Conservation (phyloP, 2,888 invertebrate species). For the Parelbella ahira region DNA sequence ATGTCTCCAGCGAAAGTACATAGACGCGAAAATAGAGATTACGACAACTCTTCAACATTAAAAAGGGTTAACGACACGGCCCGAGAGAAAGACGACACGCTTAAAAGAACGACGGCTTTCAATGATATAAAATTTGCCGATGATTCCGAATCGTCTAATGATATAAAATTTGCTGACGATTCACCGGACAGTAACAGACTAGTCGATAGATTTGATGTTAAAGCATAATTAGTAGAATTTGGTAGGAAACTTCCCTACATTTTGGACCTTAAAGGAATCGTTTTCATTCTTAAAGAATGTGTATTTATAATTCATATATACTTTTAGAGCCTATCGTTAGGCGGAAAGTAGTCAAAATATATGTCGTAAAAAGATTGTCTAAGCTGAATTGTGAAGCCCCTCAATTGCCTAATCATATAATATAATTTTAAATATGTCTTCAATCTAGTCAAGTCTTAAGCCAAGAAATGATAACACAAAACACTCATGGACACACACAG, state of each 20-base stretch:
- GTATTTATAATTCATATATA: conserved; percentile 15
- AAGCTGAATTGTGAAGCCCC: not conserved
- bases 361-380: conserved; percentile 3
- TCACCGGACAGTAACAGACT: conserved; percentile 71
- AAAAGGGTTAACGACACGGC: conserved; percentile 83
- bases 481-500: too few relatives aligned
- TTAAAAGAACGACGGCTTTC: conserved; percentile 79
- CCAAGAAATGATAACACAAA: too few relatives aligned
- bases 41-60: conserved; percentile 57
- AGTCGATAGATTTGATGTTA: conserved; percentile 62
- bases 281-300: conserved; percentile 25
- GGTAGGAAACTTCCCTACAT: conserved; percentile 7
- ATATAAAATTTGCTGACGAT: conserved; percentile 71
- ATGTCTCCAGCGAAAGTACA: conserved; percentile 64
- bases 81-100: conserved; percentile 82
- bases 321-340: conserved; percentile 4
- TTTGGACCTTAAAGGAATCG: conserved; percentile 18
- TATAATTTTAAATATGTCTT: too few relatives aligned
- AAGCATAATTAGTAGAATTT: conserved; percentile 40
- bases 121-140: conserved; percentile 87
- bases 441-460: too few relatives aligned
- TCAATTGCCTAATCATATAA: too few relatives aligned
- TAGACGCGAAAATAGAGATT: conserved; percentile 51
- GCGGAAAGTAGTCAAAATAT: conserved; percentile 4
- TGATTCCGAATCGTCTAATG: conserved; percentile 81